Conservation (phyloP, 2,113 vertebrate species). For the Dendrocopos noguchii region DNA sequence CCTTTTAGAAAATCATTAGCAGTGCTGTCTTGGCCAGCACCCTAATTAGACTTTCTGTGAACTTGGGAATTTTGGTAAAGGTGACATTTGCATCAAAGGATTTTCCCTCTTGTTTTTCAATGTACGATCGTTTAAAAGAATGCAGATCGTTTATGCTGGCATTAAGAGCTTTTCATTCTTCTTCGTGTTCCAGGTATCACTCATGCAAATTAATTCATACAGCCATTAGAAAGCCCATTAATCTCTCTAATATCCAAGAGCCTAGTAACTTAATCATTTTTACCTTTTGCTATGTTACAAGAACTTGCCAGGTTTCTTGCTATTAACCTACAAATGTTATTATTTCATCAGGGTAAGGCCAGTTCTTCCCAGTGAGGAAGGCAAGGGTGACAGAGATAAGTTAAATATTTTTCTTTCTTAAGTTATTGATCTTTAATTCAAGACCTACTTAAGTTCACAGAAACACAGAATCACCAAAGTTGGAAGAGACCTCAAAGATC, state of each 20-base stretch:
- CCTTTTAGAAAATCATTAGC: constrained; percentile 65
- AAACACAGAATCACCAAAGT: no score
- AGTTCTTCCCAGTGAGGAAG: constrained; percentile 22
- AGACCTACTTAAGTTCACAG: no score
- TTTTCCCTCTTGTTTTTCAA: constrained; percentile 57
- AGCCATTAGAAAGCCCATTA: constrained; percentile 37
- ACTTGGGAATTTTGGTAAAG: constrained; percentile 61
- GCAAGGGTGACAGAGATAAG: neutral
- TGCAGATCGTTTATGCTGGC: constrained; percentile 13
- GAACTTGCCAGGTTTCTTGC: constrained; percentile 27
- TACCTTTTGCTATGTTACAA: constrained; percentile 31
- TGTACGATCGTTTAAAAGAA: constrained; percentile 45
- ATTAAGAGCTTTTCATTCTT: constrained; percentile 47
- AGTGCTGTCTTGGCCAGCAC: constrained; percentile 20
- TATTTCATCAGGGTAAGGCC: neutral
- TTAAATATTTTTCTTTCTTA: neutral
- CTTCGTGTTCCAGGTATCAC: constrained; percentile 28
- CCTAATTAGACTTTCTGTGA: constrained; percentile 55
- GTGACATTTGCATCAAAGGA: constrained; percentile 60
- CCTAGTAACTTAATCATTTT: constrained; percentile 33
- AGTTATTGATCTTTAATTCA: constrained; percentile 3
- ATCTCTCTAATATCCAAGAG: constrained; percentile 51
- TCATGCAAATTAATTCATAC: constrained; percentile 56
- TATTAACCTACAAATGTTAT: constrained; percentile 24
- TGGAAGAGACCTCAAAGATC: no score